Percentiles rank a stretch among this genome's conserved stretches.
Evolutionary conservation across 1,140 invertebrate species (phyloP).

Genomic region (Hermetia illucens): DNA sequence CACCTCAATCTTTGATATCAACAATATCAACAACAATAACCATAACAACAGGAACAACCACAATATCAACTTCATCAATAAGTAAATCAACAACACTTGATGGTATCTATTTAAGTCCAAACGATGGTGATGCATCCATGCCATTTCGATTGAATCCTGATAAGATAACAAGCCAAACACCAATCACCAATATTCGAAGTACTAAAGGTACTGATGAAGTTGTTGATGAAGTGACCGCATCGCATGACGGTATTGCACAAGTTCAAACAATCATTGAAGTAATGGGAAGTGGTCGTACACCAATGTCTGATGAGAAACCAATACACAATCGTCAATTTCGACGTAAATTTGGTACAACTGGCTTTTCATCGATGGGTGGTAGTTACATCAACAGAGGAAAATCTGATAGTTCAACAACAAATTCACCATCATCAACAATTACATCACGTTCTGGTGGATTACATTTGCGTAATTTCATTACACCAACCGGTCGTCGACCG

Average conservation of each 20-base stretch:
- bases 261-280: too few relatives aligned
- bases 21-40: not conserved
- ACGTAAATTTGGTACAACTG: not conserved
- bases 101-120: not conserved
- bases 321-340: not conserved
- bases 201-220: too few relatives aligned
- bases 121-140: too few relatives aligned
- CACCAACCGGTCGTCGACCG: not conserved
- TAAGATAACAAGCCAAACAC: too few relatives aligned
- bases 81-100: not conserved
- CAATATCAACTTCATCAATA: not conserved
- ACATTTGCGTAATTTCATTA: not conserved
- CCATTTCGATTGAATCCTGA: too few relatives aligned
- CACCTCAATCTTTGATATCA: too few relatives aligned
- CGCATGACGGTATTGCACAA: too few relatives aligned
- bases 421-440: not conserved
- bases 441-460: not conserved
- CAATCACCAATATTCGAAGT: too few relatives aligned
- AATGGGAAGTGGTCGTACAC: too few relatives aligned
- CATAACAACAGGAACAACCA: not conserved
- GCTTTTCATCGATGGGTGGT: not conserved
- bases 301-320: not conserved
- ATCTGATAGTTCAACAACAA: not conserved
- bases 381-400: too few relatives aligned
- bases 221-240: too few relatives aligned